Conservation (phyloP, 2,797 vertebrate genomes). For the Pteropus rufus region DNA sequence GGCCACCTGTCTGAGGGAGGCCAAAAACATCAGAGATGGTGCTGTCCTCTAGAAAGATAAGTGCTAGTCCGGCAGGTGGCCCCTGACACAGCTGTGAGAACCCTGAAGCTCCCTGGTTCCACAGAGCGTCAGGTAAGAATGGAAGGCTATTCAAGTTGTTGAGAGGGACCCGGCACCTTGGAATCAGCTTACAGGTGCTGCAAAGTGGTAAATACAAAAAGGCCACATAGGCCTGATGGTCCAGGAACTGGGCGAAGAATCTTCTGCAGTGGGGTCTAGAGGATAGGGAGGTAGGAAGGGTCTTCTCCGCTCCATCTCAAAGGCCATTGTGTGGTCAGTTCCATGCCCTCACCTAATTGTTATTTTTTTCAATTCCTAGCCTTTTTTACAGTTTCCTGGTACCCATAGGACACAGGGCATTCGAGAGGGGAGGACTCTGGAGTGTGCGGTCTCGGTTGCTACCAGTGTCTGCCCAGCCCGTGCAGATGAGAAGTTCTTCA, state of each 20-base stretch:
- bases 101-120: accelerated
- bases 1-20: background rate
- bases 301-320: background rate
- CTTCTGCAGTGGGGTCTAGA: background rate
- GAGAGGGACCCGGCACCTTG: constrained; percentile 41
- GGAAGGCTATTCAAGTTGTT: background rate
- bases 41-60: background rate
- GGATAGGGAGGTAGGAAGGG: background rate
- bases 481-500: constrained; percentile 6
- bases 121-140: background rate
- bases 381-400: background rate
- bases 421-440: background rate
- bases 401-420: background rate
- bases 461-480: background rate
- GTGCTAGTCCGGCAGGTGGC: accelerated
- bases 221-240: background rate
- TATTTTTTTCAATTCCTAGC: background rate
- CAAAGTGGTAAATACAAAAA: background rate
- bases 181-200: constrained; percentile 37
- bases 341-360: background rate
- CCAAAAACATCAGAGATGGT: background rate
- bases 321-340: background rate
- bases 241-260: background rate
- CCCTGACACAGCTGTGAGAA: background rate
- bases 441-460: background rate